These are phyloP conservation scores for Antechinus stuartii DNA, from an alignment of 2,113 vertebrate genomes.

Conservation along the genomic window DNA sequence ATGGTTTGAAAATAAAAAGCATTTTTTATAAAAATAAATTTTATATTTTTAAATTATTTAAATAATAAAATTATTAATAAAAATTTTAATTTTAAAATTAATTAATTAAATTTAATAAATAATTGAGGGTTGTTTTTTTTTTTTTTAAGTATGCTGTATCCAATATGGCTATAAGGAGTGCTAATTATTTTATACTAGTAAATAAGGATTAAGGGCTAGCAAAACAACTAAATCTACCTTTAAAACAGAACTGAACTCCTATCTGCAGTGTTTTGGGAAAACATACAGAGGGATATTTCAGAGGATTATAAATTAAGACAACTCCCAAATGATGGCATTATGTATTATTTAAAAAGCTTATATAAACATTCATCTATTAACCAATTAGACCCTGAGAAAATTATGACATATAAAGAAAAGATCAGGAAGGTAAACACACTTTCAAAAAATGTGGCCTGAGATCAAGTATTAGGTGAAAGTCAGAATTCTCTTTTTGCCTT, in stretches of 20 bases:
- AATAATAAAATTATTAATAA: too few relatives aligned
- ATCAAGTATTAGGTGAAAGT: background rate
- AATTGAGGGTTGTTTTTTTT: too few relatives aligned
- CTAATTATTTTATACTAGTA: background rate
- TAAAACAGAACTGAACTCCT: conserved; percentile 32
- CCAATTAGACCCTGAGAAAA: conserved; percentile 26
- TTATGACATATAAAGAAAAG: background rate
- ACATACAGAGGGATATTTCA: background rate
- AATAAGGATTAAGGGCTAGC: background rate
- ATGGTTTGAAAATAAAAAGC: too few relatives aligned
- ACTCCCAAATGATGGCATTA: background rate
- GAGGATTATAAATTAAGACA: conserved; percentile 32
- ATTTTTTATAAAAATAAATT: too few relatives aligned
- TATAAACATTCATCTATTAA: conserved; percentile 25
- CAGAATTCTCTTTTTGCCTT: background rate
- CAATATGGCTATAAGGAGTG: background rate
- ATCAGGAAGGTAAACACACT: background rate
- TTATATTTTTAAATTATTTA: too few relatives aligned
- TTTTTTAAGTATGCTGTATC: background rate
- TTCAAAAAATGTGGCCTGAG: background rate
- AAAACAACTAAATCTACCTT: background rate
- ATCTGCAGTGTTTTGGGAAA: background rate
- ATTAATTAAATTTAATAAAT: too few relatives aligned
- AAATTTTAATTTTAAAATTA: too few relatives aligned
- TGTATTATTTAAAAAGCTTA: conserved; percentile 35